Evolutionary conservation across 1,140 invertebrate species (phyloP), one percentile per base, ranked within the genome.

Genomic region (Centruroides vittatus): DNA sequence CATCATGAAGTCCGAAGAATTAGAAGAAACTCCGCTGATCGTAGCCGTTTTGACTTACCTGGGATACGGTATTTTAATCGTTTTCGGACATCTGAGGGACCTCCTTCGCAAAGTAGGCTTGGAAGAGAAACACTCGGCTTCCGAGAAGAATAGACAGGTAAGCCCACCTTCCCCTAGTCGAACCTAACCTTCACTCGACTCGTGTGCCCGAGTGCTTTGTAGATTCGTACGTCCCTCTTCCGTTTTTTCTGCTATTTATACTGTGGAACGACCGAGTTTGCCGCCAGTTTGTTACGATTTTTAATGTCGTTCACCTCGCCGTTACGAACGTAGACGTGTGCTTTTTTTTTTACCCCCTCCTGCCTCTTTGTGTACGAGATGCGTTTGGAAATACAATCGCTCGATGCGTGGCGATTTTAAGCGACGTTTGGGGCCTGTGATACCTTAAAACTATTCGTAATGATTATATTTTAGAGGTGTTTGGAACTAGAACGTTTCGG

Each of bases 1-100:
- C 41, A 41, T 41, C 41, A 41, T 41, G 41, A 41, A 41, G 41
- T 41, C 41, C 41, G 67, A 66, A 56, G 63, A 64, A 62, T 63
- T 65, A 60, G 68, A 69, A 65, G 63, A 66, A 41, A 62, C 65
- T 13, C 68, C 68, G 7, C 61, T 56, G 55, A 9, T 69, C n/a
- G 63, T 69, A 34, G 65, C 59, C 7, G 46, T 69, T 10, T 41
- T 58, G 36, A 63, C 61, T 58, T 68, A 69, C 55, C 47, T 70
- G 13, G 57, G 60, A n/a, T 68, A 70, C 62, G 62, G 63, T 13
- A 7, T 61, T n/a, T 54, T 67, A 54, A 62, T 61, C 35, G n/a
- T 67, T 6, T 67, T 67, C 46, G 65, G 65, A 7, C 54, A 67
- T 35, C 50, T 67, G 6, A 59, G 64, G 47, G 65, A 67, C 35